Base-by-base conservation (phyloP, 2,113 vertebrate genomes). In the Conger conger region DNA sequence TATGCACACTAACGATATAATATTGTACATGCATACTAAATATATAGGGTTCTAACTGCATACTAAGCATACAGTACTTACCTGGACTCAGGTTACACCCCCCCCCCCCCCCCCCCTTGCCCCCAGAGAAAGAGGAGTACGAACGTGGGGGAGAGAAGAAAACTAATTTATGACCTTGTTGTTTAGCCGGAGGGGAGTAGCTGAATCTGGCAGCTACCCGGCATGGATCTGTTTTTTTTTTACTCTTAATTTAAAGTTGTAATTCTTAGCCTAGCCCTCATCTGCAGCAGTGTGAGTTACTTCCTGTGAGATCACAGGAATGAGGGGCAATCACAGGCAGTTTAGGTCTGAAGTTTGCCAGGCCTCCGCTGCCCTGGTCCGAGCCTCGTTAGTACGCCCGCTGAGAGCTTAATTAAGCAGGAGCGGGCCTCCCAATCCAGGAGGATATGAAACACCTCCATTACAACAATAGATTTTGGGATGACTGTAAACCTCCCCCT, bases 371-470 rank as follows among this genome's bases (percentile, higher is more conserved):
- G 76, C 33, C 33, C n/a, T 73, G 68, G n/a, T 33, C 68, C n/a
- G 6, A 1, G 68, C 68, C 68, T 73, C n/a, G 68, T 73, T 73
- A 73, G 68, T 3, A 20, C 8, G 17, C 76, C 33, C 36, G 37
- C 33, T 27, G n/a, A 81, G 50, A 2, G 42, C 2, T 81, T 33
- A 53, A 53, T 53, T 81, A 81, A 54, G n/a, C 80, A 8, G 50
- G 68, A 40, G 38, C 16, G 18, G 36, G 45, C 9, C 8, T 60
- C 18, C 35, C 60, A 81, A 6, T 45, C 80, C 30, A 50, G 0
- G 45, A 82, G 79, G 42, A 82, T 37, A 76, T 76, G 80, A 81
- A 81, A 76, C 79, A 85, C 79, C 78, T 85, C 53, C 54, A 33
- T 36, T 79, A 50, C 73, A 33, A 83, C 30, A 84, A 33, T 63